Base-by-base conservation (phyloP, 1,140 invertebrate species). In the Drosophila malerkotliana region DNA sequence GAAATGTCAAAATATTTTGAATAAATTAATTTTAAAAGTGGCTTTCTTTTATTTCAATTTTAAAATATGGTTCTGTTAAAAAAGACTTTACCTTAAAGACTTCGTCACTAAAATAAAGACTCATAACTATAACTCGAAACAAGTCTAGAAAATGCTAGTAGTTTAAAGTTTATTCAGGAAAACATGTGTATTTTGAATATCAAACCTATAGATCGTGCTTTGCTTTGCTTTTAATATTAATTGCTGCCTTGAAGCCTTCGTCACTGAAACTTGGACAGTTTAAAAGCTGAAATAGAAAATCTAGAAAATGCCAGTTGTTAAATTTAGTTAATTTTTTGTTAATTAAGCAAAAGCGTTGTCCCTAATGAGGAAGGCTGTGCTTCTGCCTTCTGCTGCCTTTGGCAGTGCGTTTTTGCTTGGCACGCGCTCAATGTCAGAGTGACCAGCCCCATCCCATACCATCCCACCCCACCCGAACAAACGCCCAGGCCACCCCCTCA, bases 1-100 rank as follows among this genome's bases (percentile, higher is more conserved):
- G 74, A 83, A 83, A 82, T 83, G 79, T 82, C 79, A 79, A 84
- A 64, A 83, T 26, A 75, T 28, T 7, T 6, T 1, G 6, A 28
- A 28, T 54, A 28, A 74, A 56, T 53, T 37, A 37, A 30, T 48
- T 30, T 30, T 37, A 6, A 28, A 52, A 51, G 44, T 53, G 24
- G 7, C 18, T 48, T 60, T 41, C 41, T 34, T 21, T 21, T 21
- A 18, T 21, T 21, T 21, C 0, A 1, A 32, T 37, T 58, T 53
- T 24, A 18, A 34, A 18, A 14, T 14, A 14, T n/a, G 12, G 18
- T 18, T 18, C 18, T 18, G 18, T 18, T 18, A n/a, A n/a, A n/a
- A n/a, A n/a, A n/a, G n/a, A n/a, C 1, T 15, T 28, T 28, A 5
- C 26, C 26, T 28, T 28, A 5, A 28, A 28, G 26, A 0, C 26